These are phyloP conservation scores for Athripsodes cinereus DNA, from an alignment of 2,888 invertebrate genomes.

Conservation along the genomic window DNA sequence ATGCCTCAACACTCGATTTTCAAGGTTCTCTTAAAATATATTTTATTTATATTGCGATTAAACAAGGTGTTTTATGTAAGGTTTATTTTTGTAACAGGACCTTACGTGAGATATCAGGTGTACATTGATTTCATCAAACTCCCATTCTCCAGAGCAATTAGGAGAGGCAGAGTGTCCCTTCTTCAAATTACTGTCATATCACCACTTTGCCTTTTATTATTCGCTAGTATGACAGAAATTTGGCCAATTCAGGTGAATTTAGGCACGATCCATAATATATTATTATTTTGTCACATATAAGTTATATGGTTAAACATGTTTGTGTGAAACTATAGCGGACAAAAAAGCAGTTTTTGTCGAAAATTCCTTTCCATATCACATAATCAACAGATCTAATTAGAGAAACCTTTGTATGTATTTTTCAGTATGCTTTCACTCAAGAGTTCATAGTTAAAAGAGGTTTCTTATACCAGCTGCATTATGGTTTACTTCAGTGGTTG, in stretches of 20 bases:
- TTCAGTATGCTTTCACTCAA: slow-evolving; percentile 73
- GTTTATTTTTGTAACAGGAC: no score
- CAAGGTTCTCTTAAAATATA: no score
- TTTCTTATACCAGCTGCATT: slow-evolving; percentile 74
- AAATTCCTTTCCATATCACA: no score
- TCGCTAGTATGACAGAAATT: background rate
- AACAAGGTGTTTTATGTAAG: no score
- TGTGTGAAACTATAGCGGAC: no score
- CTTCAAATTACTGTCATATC: background rate
- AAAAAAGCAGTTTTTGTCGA: no score
- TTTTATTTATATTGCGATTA: no score
- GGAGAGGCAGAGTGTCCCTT: background rate
- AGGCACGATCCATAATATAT: background rate
- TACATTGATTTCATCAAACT: slow-evolving; percentile 12
- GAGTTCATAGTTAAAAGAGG: slow-evolving; percentile 69
- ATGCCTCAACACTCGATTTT: no score
- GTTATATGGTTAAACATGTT: no score
- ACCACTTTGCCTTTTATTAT: background rate
- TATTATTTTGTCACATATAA: background rate
- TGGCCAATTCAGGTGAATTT: background rate
- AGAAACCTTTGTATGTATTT: slow-evolving; percentile 29
- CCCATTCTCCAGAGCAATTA: slow-evolving; percentile 3
- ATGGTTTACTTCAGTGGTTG: slow-evolving; percentile 70
- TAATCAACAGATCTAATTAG: no score
- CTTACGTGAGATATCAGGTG: slow-evolving; percentile 3